These are phyloP conservation scores for Graptemys geographica DNA, from an alignment of 2,797 vertebrate species.

Conservation along the genomic window DNA sequence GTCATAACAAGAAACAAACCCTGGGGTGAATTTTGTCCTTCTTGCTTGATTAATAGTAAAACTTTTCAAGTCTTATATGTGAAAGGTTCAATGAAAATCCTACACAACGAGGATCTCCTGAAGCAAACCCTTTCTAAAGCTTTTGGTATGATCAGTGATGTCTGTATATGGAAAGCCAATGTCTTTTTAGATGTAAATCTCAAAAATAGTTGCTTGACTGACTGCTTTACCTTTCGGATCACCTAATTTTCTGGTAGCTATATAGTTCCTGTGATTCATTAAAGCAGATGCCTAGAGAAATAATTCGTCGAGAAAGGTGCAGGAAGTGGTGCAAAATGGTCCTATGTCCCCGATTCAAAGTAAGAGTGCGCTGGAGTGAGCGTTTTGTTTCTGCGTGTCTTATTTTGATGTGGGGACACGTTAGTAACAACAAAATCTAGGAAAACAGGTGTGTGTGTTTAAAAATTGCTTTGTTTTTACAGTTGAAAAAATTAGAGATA, in stretches of 20 bases:
- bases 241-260: background rate
- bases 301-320: background rate
- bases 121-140: background rate
- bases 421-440: background rate
- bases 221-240: background rate
- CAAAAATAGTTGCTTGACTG: background rate
- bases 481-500: background rate
- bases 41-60: background rate
- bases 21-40: background rate
- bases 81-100: background rate
- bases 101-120: background rate
- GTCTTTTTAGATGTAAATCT: background rate
- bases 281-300: background rate
- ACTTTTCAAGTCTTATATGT: background rate
- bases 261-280: background rate
- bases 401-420: background rate
- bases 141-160: background rate
- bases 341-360: background rate
- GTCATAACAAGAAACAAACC: rapidly evolving
- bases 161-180: background rate
- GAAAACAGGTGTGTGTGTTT: background rate
- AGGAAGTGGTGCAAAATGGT: background rate
- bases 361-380: background rate
- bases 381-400: background rate
- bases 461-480: background rate